These are phyloP conservation scores for Gnathonemus echidnorhynchus DNA, from an alignment of 2,113 vertebrate genomes.

Conservation along the genomic window DNA sequence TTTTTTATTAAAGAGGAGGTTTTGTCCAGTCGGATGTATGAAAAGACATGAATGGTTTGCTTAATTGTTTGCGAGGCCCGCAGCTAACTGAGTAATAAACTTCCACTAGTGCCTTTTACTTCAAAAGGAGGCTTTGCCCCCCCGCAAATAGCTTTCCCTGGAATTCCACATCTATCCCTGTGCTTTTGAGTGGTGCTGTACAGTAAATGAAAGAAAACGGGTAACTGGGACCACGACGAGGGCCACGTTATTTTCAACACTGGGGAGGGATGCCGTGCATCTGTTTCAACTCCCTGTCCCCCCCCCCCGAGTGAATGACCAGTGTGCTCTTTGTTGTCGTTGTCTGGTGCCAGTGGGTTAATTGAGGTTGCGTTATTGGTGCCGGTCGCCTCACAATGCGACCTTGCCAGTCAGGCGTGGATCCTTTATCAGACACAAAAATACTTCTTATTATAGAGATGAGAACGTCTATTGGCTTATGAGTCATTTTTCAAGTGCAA, in stretches of 20 bases:
- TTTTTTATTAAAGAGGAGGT: conserved; percentile 23
- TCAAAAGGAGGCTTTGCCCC: conserved; percentile 29
- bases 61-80: conserved; percentile 35
- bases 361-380: conserved; percentile 17
- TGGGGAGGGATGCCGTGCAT: background rate
- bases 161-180: conserved; percentile 17
- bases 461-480: background rate
- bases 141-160: conserved; percentile 4
- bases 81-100: conserved; percentile 37
- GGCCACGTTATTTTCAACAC: background rate
- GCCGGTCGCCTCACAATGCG: background rate
- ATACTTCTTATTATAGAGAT: background rate
- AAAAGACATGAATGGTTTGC: conserved; percentile 36
- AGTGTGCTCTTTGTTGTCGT: background rate
- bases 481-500: background rate
- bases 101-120: conserved; percentile 16
- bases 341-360: conserved; percentile 19
- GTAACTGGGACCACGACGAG: background rate
- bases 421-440: conserved; percentile 2
- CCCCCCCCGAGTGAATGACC: background rate
- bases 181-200: conserved; percentile 18
- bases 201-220: conserved; percentile 23
- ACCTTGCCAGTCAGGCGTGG: background rate
- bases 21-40: conserved; percentile 22
- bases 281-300: background rate